Percentiles rank a stretch among this genome's conserved stretches.
These are phyloP conservation scores for Dicaeum eximium DNA, from an alignment of 2,113 vertebrate genomes.

Conservation along the genomic window DNA sequence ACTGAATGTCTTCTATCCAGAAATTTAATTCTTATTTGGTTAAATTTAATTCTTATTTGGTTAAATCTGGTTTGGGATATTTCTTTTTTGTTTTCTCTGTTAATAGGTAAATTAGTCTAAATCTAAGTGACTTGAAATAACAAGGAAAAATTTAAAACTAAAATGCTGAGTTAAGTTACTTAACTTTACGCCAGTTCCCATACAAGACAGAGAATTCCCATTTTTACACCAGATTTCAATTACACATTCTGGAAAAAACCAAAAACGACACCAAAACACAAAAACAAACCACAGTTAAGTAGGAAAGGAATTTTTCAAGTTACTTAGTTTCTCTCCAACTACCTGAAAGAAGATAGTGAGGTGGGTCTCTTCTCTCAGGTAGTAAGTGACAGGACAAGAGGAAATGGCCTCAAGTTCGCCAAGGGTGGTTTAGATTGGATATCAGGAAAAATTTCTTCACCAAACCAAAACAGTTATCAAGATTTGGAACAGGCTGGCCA, in stretches of 20 bases:
- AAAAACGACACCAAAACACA: neutral
- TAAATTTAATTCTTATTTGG: neutral
- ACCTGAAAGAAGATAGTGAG: neutral
- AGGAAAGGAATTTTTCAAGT: neutral
- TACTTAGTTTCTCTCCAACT: neutral
- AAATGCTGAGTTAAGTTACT: neutral
- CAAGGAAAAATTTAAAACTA: neutral
- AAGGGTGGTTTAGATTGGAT: neutral
- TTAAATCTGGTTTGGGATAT: neutral
- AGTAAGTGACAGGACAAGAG: neutral
- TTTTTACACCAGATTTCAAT: neutral
- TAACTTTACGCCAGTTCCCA: neutral
- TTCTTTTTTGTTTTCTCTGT: neutral
- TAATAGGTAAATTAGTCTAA: neutral
- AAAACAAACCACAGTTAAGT: neutral
- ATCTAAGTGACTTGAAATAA: neutral
- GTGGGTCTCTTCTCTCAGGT: neutral
- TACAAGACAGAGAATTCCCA: neutral
- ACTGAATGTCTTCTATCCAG: neutral
- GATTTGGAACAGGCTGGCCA: neutral
- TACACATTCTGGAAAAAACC: neutral
- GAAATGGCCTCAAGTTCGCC: neutral
- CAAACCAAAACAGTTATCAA: neutral
- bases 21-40: neutral
- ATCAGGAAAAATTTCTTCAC: neutral